These are phyloP conservation scores for Sisyra nigra DNA, from an alignment of 2,888 invertebrate species.

Conservation along the genomic window DNA sequence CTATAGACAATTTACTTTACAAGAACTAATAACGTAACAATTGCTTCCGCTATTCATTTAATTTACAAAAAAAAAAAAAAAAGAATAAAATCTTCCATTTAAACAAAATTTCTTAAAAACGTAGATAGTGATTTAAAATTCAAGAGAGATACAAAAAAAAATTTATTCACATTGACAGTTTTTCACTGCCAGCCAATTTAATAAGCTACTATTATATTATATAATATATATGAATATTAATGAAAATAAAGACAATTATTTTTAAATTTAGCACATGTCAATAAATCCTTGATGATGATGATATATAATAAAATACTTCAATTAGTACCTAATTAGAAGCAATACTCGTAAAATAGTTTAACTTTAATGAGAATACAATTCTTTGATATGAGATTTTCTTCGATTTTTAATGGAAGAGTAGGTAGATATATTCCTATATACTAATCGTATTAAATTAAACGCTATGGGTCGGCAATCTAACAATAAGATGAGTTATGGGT, in stretches of 20 bases:
- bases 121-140: constrained; percentile 1
- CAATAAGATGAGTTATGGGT: too few species aligned
- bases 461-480: too few species aligned
- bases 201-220: not conserved
- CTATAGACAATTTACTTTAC: too few species aligned
- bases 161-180: constrained; percentile 1
- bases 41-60: not conserved
- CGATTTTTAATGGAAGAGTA: too few species aligned
- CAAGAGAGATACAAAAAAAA: constrained; percentile 1
- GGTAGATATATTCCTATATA: too few species aligned
- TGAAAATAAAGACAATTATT: constrained; percentile 2
- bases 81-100: constrained; percentile 1
- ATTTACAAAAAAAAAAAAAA: constrained; percentile 1
- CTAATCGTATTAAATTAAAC: too few species aligned
- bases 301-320: constrained; percentile 1
- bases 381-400: too few species aligned
- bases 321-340: constrained; percentile 6
- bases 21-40: too few species aligned
- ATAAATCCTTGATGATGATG: not conserved
- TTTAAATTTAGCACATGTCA: constrained; percentile 3
- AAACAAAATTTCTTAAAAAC: not conserved
- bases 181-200: constrained; percentile 4
- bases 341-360: not conserved
- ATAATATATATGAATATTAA: not conserved
- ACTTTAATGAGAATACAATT: not conserved